Percentiles rank a stretch among this genome's conserved stretches.
Conservation (phyloP, 1,140 invertebrate species). For the Mycetomoellerius zeteki region DNA sequence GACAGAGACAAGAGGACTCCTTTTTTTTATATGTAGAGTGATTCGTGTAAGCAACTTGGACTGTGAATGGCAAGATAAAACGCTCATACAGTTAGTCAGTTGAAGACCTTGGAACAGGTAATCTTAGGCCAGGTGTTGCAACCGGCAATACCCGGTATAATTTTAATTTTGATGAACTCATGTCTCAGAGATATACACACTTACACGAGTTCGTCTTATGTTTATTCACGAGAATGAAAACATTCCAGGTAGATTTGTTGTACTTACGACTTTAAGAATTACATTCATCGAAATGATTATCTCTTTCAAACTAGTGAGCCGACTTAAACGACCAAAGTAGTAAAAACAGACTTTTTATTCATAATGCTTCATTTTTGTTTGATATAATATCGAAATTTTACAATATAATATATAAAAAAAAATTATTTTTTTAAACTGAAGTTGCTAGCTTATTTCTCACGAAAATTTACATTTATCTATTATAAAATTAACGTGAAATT, state of each 20-base stretch:
- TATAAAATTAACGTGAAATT: not conserved
- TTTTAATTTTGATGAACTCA: conserved; percentile 42
- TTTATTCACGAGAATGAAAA: conserved; percentile 1
- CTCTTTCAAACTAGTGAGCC: not conserved
- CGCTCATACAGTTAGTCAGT: conserved; percentile 18
- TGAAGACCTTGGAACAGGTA: conserved; percentile 11
- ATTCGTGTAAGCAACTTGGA: conserved; percentile 5
- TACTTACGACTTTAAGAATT: not conserved
- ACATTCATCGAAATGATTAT: not conserved
- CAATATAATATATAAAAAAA: not conserved
- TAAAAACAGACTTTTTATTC: not conserved
- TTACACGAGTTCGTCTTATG: not conserved
- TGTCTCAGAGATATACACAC: not conserved
- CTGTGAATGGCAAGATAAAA: conserved; percentile 3
- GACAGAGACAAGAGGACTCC: not conserved
- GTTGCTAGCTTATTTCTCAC: not conserved
- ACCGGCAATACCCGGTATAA: too few species aligned
- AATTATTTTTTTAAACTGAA: not conserved
- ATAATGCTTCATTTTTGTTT: not conserved
- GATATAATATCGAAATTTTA: not conserved
- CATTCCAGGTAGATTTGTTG: not conserved
- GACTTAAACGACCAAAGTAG: not conserved
- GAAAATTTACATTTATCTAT: not conserved
- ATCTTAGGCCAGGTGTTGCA: conserved; percentile 38
- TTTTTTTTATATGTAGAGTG: conserved; percentile 1